Evolutionary conservation across 2,888 invertebrate genomes (phyloP).

Genomic region (Molanna angustata): DNA sequence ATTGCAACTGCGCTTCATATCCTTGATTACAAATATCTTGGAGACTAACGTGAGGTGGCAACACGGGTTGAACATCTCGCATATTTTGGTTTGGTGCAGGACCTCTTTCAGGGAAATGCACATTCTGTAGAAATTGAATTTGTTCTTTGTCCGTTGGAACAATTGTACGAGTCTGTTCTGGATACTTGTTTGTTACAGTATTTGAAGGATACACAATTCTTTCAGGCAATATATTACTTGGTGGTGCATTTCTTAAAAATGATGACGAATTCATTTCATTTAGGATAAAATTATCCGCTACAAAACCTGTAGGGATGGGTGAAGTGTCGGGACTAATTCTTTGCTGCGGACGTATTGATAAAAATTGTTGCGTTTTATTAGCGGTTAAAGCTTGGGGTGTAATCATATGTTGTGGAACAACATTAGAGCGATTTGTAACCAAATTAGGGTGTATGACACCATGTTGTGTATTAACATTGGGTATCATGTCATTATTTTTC

Average conservation of each 20-base stretch:
- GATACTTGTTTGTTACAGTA: slow-evolving; percentile 27
- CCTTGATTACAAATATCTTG: slow-evolving; percentile 58
- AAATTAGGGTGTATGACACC: slow-evolving; percentile 17
- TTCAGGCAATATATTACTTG: slow-evolving; percentile 31
- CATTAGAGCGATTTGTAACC: slow-evolving; percentile 19
- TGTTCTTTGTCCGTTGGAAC: slow-evolving; percentile 43
- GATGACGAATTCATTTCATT: slow-evolving; percentile 34
- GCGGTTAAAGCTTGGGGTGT: slow-evolving; percentile 22
- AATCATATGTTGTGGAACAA: slow-evolving; percentile 28
- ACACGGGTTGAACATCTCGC: slow-evolving; percentile 38
- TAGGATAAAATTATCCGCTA: slow-evolving; percentile 30
- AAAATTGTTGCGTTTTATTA: slow-evolving; percentile 39
- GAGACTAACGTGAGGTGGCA: slow-evolving; percentile 56
- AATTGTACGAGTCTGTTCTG: slow-evolving; percentile 34
- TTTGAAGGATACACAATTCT: slow-evolving; percentile 32
- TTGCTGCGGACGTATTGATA: slow-evolving; percentile 42
- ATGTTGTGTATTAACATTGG: slow-evolving; percentile 3
- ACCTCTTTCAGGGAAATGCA: slow-evolving; percentile 51
- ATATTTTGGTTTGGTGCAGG: slow-evolving; percentile 34
- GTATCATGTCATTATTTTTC: slow-evolving; percentile 18
- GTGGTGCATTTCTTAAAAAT: slow-evolving; percentile 31
- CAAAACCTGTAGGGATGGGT: slow-evolving; percentile 21
- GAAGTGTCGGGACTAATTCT: slow-evolving; percentile 29
- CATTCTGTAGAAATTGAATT: slow-evolving; percentile 58
- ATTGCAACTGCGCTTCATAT: slow-evolving; percentile 51